Percentiles rank a stretch among this genome's conserved stretches.
Conservation (phyloP, 2,797 vertebrate species). For the Thunnus albacares region DNA sequence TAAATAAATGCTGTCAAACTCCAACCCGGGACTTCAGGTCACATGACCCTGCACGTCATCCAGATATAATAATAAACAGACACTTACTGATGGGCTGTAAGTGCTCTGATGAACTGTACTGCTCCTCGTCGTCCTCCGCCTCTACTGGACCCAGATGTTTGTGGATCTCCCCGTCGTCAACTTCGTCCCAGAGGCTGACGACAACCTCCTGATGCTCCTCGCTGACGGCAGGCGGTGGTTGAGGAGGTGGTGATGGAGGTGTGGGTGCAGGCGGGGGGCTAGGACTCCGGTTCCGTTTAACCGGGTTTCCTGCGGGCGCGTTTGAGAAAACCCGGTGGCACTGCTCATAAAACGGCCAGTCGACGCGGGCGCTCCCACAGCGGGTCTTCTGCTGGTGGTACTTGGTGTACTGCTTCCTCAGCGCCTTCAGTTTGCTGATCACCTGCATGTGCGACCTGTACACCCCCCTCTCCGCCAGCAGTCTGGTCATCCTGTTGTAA, state of each 20-base stretch:
- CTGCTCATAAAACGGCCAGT: slow-evolving; percentile 64
- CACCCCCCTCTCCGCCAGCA: slow-evolving; percentile 59
- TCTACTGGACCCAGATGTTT: slow-evolving; percentile 51
- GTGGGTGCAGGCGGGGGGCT: not conserved
- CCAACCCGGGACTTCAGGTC: not conserved
- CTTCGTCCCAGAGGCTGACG: slow-evolving; percentile 57
- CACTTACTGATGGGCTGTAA: slow-evolving; percentile 43
- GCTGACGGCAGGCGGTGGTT: not conserved
- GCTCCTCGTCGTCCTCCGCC: slow-evolving; percentile 52
- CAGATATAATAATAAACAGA: rapidly evolving
- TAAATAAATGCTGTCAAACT: too few relatives aligned
- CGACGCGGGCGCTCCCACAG: slow-evolving; percentile 29
- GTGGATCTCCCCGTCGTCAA: slow-evolving; percentile 26
- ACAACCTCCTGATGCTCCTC: slow-evolving; percentile 49
- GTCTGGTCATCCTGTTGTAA: slow-evolving; percentile 55
- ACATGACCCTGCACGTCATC: not conserved
- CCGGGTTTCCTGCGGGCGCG: not conserved
- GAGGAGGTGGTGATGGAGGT: not conserved
- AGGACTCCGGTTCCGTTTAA: slow-evolving; percentile 33
- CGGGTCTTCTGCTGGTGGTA: slow-evolving; percentile 56
- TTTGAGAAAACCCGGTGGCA: slow-evolving; percentile 52
- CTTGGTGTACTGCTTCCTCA: slow-evolving; percentile 58
- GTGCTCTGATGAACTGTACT: slow-evolving; percentile 29
- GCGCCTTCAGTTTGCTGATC: slow-evolving; percentile 67
- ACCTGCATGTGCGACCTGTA: slow-evolving; percentile 64